phyloP scores from a whole-genome alignment of 2,888 invertebrate species.

The Maniola hyperantus region DNA sequence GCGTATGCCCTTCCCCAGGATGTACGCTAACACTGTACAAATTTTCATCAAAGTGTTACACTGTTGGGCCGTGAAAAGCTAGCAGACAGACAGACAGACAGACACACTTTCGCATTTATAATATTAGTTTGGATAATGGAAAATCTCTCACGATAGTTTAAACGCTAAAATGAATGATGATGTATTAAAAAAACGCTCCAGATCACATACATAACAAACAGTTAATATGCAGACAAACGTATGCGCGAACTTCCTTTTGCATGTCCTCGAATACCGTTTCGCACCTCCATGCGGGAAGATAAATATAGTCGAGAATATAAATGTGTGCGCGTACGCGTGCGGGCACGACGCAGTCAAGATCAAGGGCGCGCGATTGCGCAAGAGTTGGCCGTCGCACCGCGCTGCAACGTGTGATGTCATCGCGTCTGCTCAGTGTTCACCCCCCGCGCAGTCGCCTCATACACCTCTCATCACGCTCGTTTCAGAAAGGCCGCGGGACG shows the following conservation, averaged over 20 bases:
- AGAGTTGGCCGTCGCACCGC: slow-evolving; percentile 78
- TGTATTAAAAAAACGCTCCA: too few relatives aligned
- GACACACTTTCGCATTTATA: too few relatives aligned
- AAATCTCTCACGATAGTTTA: too few relatives aligned
- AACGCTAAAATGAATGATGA: too few relatives aligned
- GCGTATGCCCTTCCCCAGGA: too few relatives aligned
- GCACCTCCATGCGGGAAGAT: slow-evolving; percentile 73
- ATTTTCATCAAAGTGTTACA: too few relatives aligned
- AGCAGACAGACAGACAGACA: too few relatives aligned
- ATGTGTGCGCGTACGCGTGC: slow-evolving; percentile 72
- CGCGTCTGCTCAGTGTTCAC: slow-evolving; percentile 67
- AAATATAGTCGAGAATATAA: slow-evolving; percentile 72
- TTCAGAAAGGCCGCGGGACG: slow-evolving; percentile 70
- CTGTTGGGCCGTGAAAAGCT: too few relatives aligned
- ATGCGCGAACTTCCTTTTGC: slow-evolving; percentile 39
- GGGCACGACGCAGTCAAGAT: slow-evolving; percentile 82
- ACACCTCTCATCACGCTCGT: slow-evolving; percentile 47
- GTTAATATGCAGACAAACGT: not conserved
- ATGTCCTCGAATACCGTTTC: slow-evolving; percentile 64
- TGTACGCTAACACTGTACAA: too few relatives aligned
- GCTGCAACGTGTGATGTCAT: slow-evolving; percentile 80
- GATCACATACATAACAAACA: not conserved
- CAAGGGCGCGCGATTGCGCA: slow-evolving; percentile 82
- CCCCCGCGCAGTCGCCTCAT: slow-evolving; percentile 43
- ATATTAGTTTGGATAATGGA: too few relatives aligned